Base-by-base conservation (phyloP, 2,113 vertebrate species). In the Smithornis capensis region DNA sequence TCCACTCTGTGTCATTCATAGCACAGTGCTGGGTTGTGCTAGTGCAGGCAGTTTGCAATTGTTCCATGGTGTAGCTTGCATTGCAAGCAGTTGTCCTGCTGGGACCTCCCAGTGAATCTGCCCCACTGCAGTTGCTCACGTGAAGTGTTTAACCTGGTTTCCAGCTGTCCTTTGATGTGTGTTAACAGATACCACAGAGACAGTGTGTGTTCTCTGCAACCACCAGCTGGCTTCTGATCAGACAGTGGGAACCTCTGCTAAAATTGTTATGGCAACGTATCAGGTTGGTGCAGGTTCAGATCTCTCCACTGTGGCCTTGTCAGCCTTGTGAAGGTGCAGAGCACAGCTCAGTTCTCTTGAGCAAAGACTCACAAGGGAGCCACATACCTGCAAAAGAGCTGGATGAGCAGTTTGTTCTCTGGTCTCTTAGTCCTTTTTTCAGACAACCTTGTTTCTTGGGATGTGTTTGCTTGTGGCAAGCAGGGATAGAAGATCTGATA, bases 201-300 rank as follows among this genome's bases (percentile, higher is more conserved):
- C 13, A 23, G 53, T 13, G 63, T 47, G 10, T 27, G 0, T 19
- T 40, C 40, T 52, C 64, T 59, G 24, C 63, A 42, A 49, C 35
- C 19, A 28, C n/a, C 8, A 29, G 4, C 31, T 52, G 69, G 17
- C 27, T 67, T 29, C 57, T 63, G 37, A 29, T 35, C 47, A 25
- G 12, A 24, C 9, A 56, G 22, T 35, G 49, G 29, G 37, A 57
- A 37, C 13, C 49, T 49, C 78, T 52, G 22, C 44, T 73, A 6
- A 16, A 47, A 47, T 7, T 18, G 25, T 24, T 62, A 6, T 3
- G 23, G 55, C 7, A 24, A 35, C 0, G 0, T 17, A 44, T n/a
- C 8, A 8, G 38, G 19, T 19, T 21, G 40, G 25, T 19, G 22
- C 27, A 19, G 19, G 27, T 49, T 28, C 23, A 38, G 10, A 15